Conservation (phyloP, 2,888 invertebrate species). For the Dryococelus australis region DNA sequence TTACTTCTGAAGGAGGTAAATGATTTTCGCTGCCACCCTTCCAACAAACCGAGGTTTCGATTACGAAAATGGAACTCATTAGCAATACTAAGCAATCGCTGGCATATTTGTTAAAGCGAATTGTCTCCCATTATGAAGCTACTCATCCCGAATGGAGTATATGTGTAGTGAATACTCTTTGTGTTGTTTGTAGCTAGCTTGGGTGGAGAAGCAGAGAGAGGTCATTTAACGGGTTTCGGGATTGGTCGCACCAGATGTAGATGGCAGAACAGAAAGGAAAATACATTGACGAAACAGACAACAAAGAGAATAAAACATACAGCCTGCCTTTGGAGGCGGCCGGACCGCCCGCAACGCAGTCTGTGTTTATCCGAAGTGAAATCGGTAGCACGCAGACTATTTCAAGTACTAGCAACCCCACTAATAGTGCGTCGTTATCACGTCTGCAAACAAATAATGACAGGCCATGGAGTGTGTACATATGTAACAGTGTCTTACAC, state of each 20-base stretch:
- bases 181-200: neutral
- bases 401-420: no score
- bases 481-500: no score
- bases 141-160: neutral
- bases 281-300: neutral
- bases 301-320: neutral
- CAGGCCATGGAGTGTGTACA: no score
- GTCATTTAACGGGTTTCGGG: slow-evolving; percentile 16
- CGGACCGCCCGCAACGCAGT: neutral
- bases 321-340: neutral
- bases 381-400: neutral
- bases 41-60: no score
- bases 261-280: neutral
- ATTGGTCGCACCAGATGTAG: slow-evolving; percentile 5
- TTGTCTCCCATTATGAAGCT: no score
- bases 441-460: no score
- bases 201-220: neutral
- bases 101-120: no score
- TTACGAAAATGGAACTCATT: no score
- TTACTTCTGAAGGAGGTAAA: no score
- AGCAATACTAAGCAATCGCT: no score
- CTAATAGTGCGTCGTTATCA: no score
- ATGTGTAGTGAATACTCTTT: neutral
- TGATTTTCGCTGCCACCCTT: no score
- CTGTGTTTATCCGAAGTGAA: neutral